phyloP scores from a whole-genome alignment of 2,797 vertebrate genomes.

The Acanthis flammea region DNA sequence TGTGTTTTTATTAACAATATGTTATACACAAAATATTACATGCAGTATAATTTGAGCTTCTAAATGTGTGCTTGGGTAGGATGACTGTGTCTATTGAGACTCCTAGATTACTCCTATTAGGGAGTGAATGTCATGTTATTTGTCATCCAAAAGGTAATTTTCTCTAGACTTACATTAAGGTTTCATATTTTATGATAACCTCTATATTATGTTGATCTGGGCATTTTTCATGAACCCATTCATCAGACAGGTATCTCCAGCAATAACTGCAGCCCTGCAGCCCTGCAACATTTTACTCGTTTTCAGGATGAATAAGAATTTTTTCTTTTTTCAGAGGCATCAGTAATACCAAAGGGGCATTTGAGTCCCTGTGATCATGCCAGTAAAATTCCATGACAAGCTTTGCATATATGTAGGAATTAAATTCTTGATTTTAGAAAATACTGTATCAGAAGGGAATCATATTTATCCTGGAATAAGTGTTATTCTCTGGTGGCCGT shows the following conservation, averaged over 20 bases:
- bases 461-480: neutral
- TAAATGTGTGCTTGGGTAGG: neutral
- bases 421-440: constrained; percentile 1
- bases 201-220: constrained; percentile 34
- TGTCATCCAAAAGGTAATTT: constrained; percentile 54
- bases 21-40: constrained; percentile 39
- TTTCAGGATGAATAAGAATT: neutral
- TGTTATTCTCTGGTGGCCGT: neutral
- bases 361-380: neutral
- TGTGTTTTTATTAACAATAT: constrained; percentile 7
- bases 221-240: constrained; percentile 33
- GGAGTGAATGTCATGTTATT: constrained; percentile 26
- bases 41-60: neutral
- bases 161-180: constrained; percentile 37
- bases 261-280: neutral
- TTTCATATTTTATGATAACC: constrained; percentile 44
- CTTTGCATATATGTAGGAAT: neutral
- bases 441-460: neutral
- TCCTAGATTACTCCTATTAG: constrained; percentile 55
- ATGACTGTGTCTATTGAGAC: constrained; percentile 37
- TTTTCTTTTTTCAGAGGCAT: neutral
- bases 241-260: neutral
- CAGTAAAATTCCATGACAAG: neutral
- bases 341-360: neutral
- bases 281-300: neutral